Evolutionary conservation across 2,888 invertebrate species (phyloP), one percentile per base, ranked within the genome.

Genomic region (Morinoia aosen): DNA sequence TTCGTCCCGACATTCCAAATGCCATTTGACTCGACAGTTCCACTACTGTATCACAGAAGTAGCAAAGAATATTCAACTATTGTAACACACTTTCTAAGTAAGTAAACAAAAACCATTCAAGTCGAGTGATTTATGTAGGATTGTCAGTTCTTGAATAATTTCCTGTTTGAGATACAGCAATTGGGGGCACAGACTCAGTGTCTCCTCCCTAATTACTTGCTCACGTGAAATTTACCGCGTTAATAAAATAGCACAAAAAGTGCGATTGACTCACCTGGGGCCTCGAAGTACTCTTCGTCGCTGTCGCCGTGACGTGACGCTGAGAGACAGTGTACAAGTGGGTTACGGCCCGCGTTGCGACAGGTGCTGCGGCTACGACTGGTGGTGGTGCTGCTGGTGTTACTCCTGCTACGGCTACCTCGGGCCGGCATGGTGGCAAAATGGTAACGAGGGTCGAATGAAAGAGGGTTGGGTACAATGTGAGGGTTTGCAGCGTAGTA

Each of bases 371-470:
- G 90, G 40, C 90, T 90, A 40, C 90, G 90, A 10, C 90, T 90
- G 40, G 40, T 40, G 90, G 7, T 39, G 10, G 40, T 40, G 57
- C 93, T 93, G 93, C 93, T 93, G 93, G 48, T 93, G 93, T 93
- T 57, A 48, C 93, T 93, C 16, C 48, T 93, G 93, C 93, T 93
- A 33, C 93, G 93, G 33, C 93, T 93, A 25, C 93, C 93, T 33
- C 93, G 93, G 57, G 93, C 93, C n/a, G 93, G 93, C 93, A 93
- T 93, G n/a, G 93, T 93, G 10, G 93, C 93, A 48, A 93, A 93
- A 57, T 93, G 93, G 33, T 93, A 93, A 8, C 93, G 93, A 56
- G 93, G 58, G 58, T 93, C 93, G 93, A 93, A 93, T 57, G 93
- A 39, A 33, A 93, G 57, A 93, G 93, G 93, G 93, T 93, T 93